Conservation (phyloP, 2,888 invertebrate species). For the Melieria crassipennis region DNA sequence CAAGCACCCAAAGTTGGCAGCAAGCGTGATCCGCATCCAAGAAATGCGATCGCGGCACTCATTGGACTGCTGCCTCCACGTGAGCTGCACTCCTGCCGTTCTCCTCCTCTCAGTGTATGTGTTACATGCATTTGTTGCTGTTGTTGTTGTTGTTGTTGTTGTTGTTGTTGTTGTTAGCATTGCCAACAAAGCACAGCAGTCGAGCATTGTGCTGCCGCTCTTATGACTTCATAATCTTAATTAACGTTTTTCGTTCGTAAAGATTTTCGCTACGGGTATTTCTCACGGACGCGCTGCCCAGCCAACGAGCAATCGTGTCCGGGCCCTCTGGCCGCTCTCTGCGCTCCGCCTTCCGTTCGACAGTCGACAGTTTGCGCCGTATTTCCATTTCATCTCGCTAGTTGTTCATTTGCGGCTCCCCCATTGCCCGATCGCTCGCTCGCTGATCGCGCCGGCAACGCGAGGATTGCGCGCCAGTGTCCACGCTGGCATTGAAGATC, state of each 20-base stretch:
- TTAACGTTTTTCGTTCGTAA: conserved; percentile 63
- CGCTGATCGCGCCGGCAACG: conserved; percentile 21
- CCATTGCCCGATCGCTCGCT: too few relatives aligned
- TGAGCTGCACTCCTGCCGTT: too few relatives aligned
- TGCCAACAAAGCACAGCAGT: too few relatives aligned
- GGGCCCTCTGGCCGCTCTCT: not conserved
- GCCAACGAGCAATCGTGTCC: conserved; percentile 19
- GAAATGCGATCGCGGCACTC: too few relatives aligned
- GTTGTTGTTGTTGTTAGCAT: too few relatives aligned
- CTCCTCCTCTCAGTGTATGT: too few relatives aligned
- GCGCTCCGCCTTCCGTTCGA: not conserved
- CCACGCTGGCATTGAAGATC: conserved; percentile 35
- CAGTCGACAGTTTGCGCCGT: not conserved
- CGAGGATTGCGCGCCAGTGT: not conserved
- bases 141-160: too few relatives aligned
- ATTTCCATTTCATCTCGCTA: not conserved
- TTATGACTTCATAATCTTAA: conserved; percentile 67
- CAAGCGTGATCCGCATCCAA: too few relatives aligned
- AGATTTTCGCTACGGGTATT: conserved; percentile 43
- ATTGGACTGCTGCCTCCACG: too few relatives aligned
- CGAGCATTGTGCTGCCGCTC: conserved; percentile 43
- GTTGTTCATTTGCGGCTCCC: conserved; percentile 19
- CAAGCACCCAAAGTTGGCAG: too few relatives aligned
- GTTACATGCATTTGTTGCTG: too few relatives aligned
- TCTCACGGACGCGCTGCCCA: conserved; percentile 40